These are phyloP conservation scores for Microctonus aethiopoides DNA, from an alignment of 2,888 invertebrate species.

Conservation along the genomic window DNA sequence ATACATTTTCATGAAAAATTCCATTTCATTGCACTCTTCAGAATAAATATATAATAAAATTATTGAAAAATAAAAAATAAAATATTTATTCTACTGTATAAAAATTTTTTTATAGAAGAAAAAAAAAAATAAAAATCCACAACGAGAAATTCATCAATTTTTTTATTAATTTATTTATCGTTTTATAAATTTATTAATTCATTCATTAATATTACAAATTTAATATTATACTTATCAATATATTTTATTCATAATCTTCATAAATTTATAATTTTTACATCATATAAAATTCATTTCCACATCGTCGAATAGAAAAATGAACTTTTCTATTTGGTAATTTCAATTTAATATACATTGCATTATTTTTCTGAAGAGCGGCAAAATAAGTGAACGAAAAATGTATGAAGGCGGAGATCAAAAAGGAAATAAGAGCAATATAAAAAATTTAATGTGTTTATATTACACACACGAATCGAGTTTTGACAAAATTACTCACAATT, in stretches of 20 bases:
- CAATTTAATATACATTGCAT: neutral
- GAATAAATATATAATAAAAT: neutral
- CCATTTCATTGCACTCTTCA: neutral
- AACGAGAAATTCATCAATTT: too few species aligned
- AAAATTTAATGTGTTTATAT: neutral
- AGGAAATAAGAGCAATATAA: neutral
- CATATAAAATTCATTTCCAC: neutral
- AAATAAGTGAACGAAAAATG: neutral
- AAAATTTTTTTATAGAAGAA: too few species aligned
- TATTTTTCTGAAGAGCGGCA: neutral
- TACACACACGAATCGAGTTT: too few species aligned
- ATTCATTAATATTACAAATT: too few species aligned
- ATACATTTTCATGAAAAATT: neutral
- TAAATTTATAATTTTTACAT: neutral
- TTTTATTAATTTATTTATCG: too few species aligned
- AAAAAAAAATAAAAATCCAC: too few species aligned
- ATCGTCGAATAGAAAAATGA: neutral
- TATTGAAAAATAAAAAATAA: too few species aligned
- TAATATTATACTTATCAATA: too few species aligned
- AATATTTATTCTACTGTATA: too few species aligned
- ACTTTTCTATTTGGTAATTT: neutral
- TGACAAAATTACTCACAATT: too few species aligned
- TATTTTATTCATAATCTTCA: too few species aligned
- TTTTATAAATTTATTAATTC: too few species aligned
- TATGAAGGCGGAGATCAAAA: neutral